Base-by-base conservation (phyloP, 1,140 invertebrate genomes). In the Drosophila mojavensis region DNA sequence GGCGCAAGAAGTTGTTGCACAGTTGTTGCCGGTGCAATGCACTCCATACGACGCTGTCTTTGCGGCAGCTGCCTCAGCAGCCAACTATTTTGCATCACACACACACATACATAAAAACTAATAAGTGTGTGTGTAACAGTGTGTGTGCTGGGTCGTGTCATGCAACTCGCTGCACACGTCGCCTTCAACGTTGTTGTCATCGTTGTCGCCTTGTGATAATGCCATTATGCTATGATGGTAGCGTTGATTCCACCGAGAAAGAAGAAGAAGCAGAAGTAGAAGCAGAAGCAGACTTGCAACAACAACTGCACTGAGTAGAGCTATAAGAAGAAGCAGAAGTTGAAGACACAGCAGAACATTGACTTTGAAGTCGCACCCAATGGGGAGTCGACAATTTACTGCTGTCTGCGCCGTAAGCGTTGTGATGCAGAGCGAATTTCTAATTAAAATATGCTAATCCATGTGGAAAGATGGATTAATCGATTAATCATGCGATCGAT, bases 71-170 rank as follows among this genome's bases (percentile, higher is more conserved):
- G 67, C 67, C 51, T 60, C 83, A 86, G 79, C 82, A 79, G 82
- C 83, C 83, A 86, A 82, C 82, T 86, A 88, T 83, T 85, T 85
- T 85, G 82, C 82, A 85, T 88, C 67, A 63, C 36, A 69, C 50
- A 68, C 15, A 58, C 36, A 51, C 45, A 26, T 17, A 24, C 47
- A 55, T n/a, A 68, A 26, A 28, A 67, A 69, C 71, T 80, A 69
- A 56, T 76, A 75, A 80, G 69, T 69, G 81, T 71, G n/a, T n/a
- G n/a, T 63, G 70, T 55, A 76, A 62, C 39, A 60, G 59, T 66
- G 58, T 64, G 36, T 67, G 69, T 67, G 51, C 55, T 68, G 70
- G 70, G 64, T 70, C 72, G 60, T 75, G 67, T 75, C 72, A 70
- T 63, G 72, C 72, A 53, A 70, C 51, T 70, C 65, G 59, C 51